Base-by-base conservation (phyloP, 2,888 invertebrate genomes). In the Caenorhabditis macrosperma region DNA sequence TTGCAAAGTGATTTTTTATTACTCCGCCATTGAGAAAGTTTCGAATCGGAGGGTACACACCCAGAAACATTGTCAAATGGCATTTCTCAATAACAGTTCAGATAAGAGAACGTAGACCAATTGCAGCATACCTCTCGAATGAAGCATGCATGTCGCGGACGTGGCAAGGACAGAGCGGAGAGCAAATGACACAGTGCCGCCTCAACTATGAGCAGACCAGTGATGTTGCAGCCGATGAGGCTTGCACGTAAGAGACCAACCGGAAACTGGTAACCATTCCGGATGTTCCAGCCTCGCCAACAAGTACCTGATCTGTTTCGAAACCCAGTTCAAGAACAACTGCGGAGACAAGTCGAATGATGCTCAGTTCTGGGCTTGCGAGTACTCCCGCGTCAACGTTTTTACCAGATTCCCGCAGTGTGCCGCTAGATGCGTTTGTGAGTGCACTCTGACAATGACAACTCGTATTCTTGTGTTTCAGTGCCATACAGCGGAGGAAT, bases 351-450 rank as follows among this genome's bases (percentile, higher is more conserved):
- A 66, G 28, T 61, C 82, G 7, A 77, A 75, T 35, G 86, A 82
- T 17, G 75, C 82, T n/a, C 72, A 79, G 54, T 86, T 86, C 74
- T 86, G 86, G 86, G 85, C 82, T 35, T 87, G 87, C 50, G 87
- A 87, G 59, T 87, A 86, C 60, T 84, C 84, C 0, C 72, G 87
- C 33, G 81, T 84, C 35, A 79, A 84, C 52, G 57, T 82, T 52
- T 84, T 86, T 79, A 87, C 86, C 33, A 66, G 84, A 64, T 87
- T 81, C 78, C 87, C 87, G 7, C 82, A 83, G 44, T 87, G 87
- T 66, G 64, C 77, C 30, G 78, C 69, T 33, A 54, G 63, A 66
- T 87, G 87, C 78, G 82, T 86, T 41, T 78, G 86, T 87, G 59
- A 77, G 86, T 82, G 60, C 4, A 24, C 9, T 38, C 9, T 28